Evolutionary conservation across 2,888 invertebrate genomes (phyloP), one percentile per base, ranked within the genome.

Genomic region (Apodemia duryi): DNA sequence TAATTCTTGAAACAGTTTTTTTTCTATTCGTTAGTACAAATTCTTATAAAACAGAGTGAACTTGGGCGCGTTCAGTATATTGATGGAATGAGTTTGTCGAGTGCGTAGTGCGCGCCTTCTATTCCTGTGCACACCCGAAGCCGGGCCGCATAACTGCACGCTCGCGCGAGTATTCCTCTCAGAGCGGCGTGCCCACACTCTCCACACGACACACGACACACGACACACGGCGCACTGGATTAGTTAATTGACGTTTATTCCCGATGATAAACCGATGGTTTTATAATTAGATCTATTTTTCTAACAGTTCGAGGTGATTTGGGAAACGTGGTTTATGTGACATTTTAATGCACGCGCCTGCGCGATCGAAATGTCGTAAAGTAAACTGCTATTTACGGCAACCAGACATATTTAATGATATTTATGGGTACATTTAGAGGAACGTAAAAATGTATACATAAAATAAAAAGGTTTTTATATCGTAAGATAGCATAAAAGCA

Each of bases 321-420:
- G n/a, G 43, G 49, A 49, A 49, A n/a, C 49, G 49, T 49, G 49
- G 49, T 49, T 49, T 13, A 49, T 49, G 49, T 49, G 49, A 49
- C 49, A 49, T 49, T 46, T 13, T 49, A 49, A 49, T 49, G 49
- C 49, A 49, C 49, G 49, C 49, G 49, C n/a, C 3, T 49, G 49
- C 49, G n/a, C 49, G 49, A 49, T 49, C 49, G 49, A 49, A 49
- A 49, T n/a, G 13, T 49, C 49, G n/a, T 49, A 49, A 49, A 49
- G n/a, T n/a, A 43, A 49, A 13, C 49, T 49, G 13, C 49, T 49
- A 49, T 49, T 49, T 49, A n/a, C 49, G 49, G 49, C n/a, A 13
- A 49, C 43, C 49, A 49, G 49, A 49, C 13, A n/a, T 49, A 49
- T 49, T n/a, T 49, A 49, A 10, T n/a, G 6, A n/a, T 49, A 43